Percentiles rank a stretch among this genome's conserved stretches.
Evolutionary conservation across 2,113 vertebrate genomes (phyloP).

Genomic region (Pampusana beccarii): DNA sequence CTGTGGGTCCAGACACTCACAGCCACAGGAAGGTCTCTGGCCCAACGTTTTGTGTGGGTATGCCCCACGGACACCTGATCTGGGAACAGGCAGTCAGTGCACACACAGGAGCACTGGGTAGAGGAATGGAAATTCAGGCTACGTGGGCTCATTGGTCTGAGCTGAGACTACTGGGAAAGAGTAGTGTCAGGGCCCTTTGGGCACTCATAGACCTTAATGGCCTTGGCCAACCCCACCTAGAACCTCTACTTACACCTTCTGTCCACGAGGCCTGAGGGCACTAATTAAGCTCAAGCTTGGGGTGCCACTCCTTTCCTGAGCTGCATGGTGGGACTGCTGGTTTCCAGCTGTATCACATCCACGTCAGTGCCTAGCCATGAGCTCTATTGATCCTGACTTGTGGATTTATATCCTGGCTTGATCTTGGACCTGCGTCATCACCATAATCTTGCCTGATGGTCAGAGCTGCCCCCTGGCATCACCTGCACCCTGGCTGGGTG

Average conservation of each 20-base stretch:
- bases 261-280: neutral
- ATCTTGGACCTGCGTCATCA: neutral
- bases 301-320: neutral
- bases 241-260: neutral
- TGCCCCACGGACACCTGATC: neutral
- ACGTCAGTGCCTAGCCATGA: neutral
- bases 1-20: neutral
- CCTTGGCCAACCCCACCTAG: neutral
- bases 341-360: neutral
- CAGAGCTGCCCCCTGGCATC: neutral
- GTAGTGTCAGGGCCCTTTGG: neutral
- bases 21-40: neutral
- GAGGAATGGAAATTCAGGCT: neutral
- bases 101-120: neutral
- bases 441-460: neutral
- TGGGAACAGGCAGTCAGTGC: neutral
- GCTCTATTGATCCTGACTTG: neutral
- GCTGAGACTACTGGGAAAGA: neutral
- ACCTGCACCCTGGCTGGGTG: neutral
- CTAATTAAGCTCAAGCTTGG: neutral
- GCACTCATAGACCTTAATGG: neutral
- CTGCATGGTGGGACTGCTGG: neutral
- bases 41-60: neutral
- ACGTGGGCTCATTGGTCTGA: accelerated
- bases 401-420: neutral